Percentiles rank a stretch among this genome's conserved stretches.
These are phyloP conservation scores for Siniperca knerii DNA, from an alignment of 2,113 vertebrate species.

Conservation along the genomic window DNA sequence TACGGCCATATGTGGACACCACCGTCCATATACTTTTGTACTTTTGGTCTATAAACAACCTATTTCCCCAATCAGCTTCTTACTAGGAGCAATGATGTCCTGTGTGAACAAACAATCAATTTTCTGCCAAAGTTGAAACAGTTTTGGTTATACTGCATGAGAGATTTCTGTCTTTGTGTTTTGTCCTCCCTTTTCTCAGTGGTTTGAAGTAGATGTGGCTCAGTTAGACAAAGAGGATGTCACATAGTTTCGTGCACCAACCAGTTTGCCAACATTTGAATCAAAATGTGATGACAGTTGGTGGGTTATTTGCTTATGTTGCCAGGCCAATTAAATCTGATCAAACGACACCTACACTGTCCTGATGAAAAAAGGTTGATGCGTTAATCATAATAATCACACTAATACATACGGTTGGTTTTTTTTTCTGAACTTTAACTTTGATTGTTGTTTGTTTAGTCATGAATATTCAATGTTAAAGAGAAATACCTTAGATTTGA, in stretches of 20 bases:
- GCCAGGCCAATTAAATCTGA: background rate
- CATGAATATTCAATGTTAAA: background rate
- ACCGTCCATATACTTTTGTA: background rate
- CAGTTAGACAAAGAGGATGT: background rate
- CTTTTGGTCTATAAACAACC: background rate
- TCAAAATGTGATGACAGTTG: background rate
- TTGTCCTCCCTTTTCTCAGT: too few species aligned
- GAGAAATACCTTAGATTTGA: background rate
- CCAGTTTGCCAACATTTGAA: background rate
- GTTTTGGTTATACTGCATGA: background rate
- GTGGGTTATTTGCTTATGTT: background rate
- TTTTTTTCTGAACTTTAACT: background rate
- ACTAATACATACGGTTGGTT: background rate
- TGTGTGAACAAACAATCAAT: background rate
- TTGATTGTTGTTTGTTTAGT: background rate
- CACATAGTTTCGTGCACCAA: background rate
- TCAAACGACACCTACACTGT: background rate
- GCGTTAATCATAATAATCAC: background rate
- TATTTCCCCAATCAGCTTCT: background rate
- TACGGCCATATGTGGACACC: background rate
- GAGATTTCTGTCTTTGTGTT: background rate
- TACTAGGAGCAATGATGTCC: background rate
- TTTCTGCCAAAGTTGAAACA: background rate
- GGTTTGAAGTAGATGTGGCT: background rate
- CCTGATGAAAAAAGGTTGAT: background rate